Percentiles rank a stretch among this genome's conserved stretches.
Evolutionary conservation across 53 echinoderm and acorn worm genomes (phyloP).

Genomic region (Henricia sp.): DNA sequence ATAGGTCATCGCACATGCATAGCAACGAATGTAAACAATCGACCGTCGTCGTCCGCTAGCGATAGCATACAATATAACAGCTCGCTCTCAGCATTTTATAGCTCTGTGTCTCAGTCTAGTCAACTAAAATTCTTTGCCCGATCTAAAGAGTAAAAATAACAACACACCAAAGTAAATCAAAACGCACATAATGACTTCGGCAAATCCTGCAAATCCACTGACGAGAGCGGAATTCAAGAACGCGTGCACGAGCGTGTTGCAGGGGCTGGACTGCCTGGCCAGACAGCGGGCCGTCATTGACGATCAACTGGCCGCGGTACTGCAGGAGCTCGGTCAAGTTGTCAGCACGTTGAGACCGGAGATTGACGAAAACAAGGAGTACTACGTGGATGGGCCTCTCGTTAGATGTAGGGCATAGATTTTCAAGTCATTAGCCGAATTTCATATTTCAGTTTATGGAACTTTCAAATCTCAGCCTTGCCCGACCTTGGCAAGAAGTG

Average conservation of each 20-base stretch:
- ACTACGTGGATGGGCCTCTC: constrained; percentile 93
- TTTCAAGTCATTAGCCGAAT: too few species aligned
- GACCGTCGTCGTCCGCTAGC: not conserved
- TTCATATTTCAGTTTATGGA: too few species aligned
- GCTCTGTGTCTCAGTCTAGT: too few species aligned
- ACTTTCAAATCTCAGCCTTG: too few species aligned
- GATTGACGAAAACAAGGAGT: constrained; percentile 86
- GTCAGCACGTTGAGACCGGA: constrained; percentile 72
- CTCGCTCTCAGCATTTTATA: too few species aligned
- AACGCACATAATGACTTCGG: constrained; percentile 78
- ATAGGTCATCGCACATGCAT: constrained; percentile 32
- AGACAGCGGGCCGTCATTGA: constrained; percentile 81
- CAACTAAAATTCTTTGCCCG: not conserved
- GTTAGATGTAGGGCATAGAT: constrained; percentile 99
- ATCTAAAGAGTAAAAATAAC: not conserved
- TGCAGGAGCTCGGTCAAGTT: constrained; percentile 80
- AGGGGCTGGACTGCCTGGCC: constrained; percentile 84
- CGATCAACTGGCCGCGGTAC: constrained; percentile 67
- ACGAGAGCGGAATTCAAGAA: constrained; percentile 90
- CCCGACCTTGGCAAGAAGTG: too few species aligned
- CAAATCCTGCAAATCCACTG: constrained; percentile 94
- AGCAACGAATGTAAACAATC: constrained; percentile 43
- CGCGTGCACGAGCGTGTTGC: constrained; percentile 93
- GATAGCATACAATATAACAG: too few species aligned
- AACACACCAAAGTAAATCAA: not conserved